Conservation (phyloP, 2,888 invertebrate genomes). For the Bugula neritina region DNA sequence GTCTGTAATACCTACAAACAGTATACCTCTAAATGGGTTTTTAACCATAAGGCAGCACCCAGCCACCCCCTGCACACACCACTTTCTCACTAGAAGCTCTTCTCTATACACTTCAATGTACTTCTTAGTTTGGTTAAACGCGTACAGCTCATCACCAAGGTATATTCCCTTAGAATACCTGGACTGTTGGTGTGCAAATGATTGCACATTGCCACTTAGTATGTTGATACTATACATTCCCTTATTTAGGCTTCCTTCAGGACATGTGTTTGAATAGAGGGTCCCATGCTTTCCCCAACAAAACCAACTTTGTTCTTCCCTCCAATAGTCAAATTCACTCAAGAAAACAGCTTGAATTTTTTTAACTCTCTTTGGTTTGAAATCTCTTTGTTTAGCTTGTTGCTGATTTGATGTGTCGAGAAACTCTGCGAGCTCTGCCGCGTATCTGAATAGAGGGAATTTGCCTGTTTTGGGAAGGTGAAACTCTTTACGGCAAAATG, state of each 20-base stretch:
- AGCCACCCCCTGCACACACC: neutral
- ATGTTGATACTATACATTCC: neutral
- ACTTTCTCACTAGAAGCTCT: neutral
- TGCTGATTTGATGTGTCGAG: neutral
- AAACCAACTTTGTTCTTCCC: neutral
- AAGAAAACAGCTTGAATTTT: neutral
- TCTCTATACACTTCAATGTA: conserved; percentile 7
- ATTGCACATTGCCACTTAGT: neutral
- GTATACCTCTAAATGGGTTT: neutral
- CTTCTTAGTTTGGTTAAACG: neutral
- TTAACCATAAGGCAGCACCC: neutral
- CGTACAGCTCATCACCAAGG: neutral
- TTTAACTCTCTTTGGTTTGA: neutral
- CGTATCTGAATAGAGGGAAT: neutral
- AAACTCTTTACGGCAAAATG: neutral
- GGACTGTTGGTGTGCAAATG: neutral
- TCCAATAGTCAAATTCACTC: neutral
- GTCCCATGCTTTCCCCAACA: neutral
- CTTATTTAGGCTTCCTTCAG: neutral
- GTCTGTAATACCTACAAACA: neutral
- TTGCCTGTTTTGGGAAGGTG: neutral
- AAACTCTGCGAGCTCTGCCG: neutral
- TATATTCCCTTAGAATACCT: neutral
- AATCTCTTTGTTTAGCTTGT: neutral
- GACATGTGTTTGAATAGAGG: neutral